These are phyloP conservation scores for Cetoscarus ocellatus DNA, from an alignment of 2,797 vertebrate genomes.

Conservation along the genomic window DNA sequence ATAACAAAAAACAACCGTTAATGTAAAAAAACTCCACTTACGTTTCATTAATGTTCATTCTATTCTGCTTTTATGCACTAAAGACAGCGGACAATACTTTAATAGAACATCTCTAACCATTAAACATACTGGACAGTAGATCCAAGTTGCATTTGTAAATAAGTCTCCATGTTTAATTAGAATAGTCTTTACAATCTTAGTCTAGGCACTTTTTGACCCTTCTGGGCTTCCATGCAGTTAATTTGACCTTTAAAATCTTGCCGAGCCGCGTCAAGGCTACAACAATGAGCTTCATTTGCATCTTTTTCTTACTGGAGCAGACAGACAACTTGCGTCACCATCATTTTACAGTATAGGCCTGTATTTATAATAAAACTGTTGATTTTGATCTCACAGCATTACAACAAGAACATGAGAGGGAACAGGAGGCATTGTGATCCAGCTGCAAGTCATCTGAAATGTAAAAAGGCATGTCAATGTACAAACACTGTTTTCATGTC, in stretches of 20 bases:
- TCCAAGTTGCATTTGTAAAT: conserved; percentile 43
- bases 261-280: not conserved
- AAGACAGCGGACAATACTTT: conserved; percentile 46
- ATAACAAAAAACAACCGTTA: not conserved
- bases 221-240: conserved; percentile 58
- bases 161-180: conserved; percentile 53
- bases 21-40: conserved; percentile 24
- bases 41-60: conserved; percentile 25
- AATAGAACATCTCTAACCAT: conserved; percentile 41
- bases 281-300: not conserved
- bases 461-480: conserved; percentile 23
- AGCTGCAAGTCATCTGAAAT: conserved; percentile 13
- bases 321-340: conserved; percentile 28
- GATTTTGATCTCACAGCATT: conserved; percentile 37
- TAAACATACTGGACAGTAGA: conserved; percentile 44
- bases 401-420: conserved; percentile 36
- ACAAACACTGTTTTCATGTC: not conserved
- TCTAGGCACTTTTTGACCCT: conserved; percentile 81
- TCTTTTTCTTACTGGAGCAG: conserved; percentile 2
- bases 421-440: conserved; percentile 16
- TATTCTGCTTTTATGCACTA: conserved; percentile 39
- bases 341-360: conserved; percentile 41
- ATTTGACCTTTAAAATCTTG: conserved; percentile 21
- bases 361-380: conserved; percentile 26
- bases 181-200: conserved; percentile 73